A percentile compares a stretch with the other conserved stretches of the same genome.
Conservation (phyloP, 2,113 vertebrate genomes). For the Heloderma charlesbogerti region DNA sequence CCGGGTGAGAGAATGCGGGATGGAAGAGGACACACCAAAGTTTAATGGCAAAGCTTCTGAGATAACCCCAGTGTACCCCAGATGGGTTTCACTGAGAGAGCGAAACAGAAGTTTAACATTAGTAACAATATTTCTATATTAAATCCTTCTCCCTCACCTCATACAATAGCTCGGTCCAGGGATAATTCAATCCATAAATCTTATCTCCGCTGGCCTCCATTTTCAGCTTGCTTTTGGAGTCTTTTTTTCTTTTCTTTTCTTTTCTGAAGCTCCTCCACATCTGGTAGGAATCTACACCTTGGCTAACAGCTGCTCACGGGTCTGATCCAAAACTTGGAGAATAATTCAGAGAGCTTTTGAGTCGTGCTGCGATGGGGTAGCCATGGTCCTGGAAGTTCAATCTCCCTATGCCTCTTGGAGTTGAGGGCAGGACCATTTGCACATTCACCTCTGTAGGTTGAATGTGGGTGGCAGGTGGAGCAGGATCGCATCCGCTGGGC, state of each 20-base stretch:
- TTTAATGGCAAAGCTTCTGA: background rate
- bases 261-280: slow-evolving; percentile 36
- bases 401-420: background rate
- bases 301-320: slow-evolving; percentile 31
- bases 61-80: background rate
- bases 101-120: slow-evolving; percentile 38
- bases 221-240: slow-evolving; percentile 45
- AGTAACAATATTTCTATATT: slow-evolving; percentile 34
- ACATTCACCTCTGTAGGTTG: background rate
- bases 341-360: background rate
- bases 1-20: background rate
- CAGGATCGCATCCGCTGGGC: background rate
- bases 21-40: background rate
- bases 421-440: background rate
- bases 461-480: accelerated
- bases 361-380: background rate
- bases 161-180: slow-evolving; percentile 10
- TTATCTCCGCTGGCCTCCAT: slow-evolving; percentile 28
- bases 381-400: too few relatives aligned
- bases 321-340: background rate
- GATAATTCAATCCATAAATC: slow-evolving; percentile 33
- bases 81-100: slow-evolving; percentile 13
- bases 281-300: slow-evolving; percentile 56
- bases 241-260: slow-evolving; percentile 27
- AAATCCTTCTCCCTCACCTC: slow-evolving; percentile 11